Evolutionary conservation across 2,888 invertebrate genomes (phyloP).

Genomic region (Andrena praecox): DNA sequence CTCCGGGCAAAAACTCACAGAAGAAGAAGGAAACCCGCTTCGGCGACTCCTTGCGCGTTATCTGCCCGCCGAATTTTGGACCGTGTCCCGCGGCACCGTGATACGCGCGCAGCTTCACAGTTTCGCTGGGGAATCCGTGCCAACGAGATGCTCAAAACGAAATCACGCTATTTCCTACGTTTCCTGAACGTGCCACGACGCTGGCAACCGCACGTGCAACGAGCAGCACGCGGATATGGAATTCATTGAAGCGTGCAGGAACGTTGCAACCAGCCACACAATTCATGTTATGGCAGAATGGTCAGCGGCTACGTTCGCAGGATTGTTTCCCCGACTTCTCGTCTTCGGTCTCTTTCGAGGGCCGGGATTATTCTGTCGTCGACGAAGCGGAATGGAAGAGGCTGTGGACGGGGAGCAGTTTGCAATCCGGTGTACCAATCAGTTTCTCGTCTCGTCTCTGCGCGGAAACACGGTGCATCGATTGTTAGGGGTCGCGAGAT

Average conservation of each 20-base stretch:
- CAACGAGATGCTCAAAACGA: conserved; percentile 9
- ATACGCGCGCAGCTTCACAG: conserved; percentile 5
- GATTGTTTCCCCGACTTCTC: too few relatives aligned
- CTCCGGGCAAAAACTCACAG: too few relatives aligned
- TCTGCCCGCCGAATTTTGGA: conserved; percentile 16
- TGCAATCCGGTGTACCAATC: neutral
- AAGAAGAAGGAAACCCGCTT: neutral
- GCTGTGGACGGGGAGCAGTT: neutral
- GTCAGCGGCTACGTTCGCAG: neutral
- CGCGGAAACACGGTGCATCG: neutral
- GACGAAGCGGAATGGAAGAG: neutral
- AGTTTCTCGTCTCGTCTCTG: neutral
- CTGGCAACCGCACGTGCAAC: conserved; percentile 28
- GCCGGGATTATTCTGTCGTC: too few relatives aligned
- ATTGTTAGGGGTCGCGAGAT: neutral
- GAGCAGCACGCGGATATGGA: conserved; percentile 1
- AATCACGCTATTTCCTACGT: conserved; percentile 23
- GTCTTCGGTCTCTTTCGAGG: too few relatives aligned
- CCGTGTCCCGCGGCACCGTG: neutral
- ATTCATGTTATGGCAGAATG: neutral
- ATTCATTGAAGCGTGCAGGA: conserved; percentile 18
- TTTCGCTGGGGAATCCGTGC: conserved; percentile 12
- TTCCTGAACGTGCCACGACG: conserved; percentile 5
- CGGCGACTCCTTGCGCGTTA: neutral
- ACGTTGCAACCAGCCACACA: neutral